Evolutionary conservation across 1,140 invertebrate genomes (phyloP).

Genomic region (Apis mellifera): Amel_HAv3.1 CM009942.2:7122001-7122500

Average conservation of each 20-base stretch:
- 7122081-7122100: neutral
- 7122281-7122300: too few species aligned
- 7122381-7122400: too few species aligned
- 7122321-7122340: too few species aligned
- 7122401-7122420: too few species aligned
- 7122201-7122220: neutral
- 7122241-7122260: too few species aligned
- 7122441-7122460: neutral
- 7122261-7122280: too few species aligned
- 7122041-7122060: conserved; percentile 6
- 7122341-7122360: too few species aligned
- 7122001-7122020: conserved; percentile 16
- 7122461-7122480: too few species aligned
- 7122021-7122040: conserved; percentile 39
- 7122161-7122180: neutral
- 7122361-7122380: too few species aligned
- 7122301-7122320: neutral
- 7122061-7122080: conserved; percentile 23
- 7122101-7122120: neutral
- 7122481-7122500: neutral
- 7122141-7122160: neutral
- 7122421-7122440: neutral
- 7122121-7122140: conserved; percentile 3
- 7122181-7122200: neutral
- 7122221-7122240: neutral